Conservation (phyloP, 2,888 invertebrate genomes). For the Artemia sinica region DNA sequence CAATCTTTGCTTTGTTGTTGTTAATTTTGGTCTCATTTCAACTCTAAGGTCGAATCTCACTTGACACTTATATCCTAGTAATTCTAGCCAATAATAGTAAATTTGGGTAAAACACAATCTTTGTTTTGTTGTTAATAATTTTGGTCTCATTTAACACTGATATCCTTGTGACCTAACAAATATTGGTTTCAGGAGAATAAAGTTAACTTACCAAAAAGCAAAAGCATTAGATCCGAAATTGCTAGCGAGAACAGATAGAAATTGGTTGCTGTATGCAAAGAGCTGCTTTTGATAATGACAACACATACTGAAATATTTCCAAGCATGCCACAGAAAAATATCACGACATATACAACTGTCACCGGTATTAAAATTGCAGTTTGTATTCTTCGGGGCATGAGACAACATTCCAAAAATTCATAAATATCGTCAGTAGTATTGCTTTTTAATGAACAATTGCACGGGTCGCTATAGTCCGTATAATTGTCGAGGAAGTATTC, state of each 20-base stretch:
- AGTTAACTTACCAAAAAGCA: not conserved
- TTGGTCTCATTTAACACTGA: no score
- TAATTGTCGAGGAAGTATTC: not conserved
- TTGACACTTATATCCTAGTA: no score
- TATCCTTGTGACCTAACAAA: no score
- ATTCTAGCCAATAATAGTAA: no score
- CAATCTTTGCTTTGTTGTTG: no score
- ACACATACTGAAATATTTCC: constrained; percentile 1
- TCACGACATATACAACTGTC: not conserved
- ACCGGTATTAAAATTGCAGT: not conserved
- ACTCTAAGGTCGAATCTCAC: no score
- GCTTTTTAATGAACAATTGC: not conserved
- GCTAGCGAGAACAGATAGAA: not conserved
- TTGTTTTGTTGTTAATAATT: no score
- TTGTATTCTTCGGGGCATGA: not conserved
- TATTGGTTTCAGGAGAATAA: no score
- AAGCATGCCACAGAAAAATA: not conserved
- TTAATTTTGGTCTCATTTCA: no score
- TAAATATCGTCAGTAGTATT: constrained; percentile 1
- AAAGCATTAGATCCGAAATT: not conserved
- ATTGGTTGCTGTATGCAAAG: not conserved
- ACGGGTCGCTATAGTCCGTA: not conserved
- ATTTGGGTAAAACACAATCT: no score
- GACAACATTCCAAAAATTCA: not conserved
- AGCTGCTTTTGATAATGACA: not conserved